Evolutionary conservation across 2,888 invertebrate genomes (phyloP).

Genomic region (Agrilus cyanescens): DNA sequence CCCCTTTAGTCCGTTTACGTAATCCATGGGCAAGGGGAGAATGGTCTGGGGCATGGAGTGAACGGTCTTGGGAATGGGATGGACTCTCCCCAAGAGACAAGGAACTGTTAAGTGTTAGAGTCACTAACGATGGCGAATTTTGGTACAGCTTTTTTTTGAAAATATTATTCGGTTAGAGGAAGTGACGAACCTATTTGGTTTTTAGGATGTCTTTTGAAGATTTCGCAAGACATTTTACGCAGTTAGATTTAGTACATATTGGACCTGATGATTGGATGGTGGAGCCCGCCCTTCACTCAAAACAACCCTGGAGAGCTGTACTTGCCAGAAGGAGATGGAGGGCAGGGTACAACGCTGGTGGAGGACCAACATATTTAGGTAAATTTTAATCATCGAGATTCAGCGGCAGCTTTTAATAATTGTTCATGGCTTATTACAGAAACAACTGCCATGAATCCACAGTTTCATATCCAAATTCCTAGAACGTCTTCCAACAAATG

Average conservation of each 20-base stretch:
- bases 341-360: conserved; percentile 58
- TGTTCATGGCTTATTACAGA: conserved; percentile 35
- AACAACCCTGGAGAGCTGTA: conserved; percentile 60
- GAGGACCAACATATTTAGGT: conserved; percentile 49
- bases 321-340: conserved; percentile 56
- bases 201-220: conserved; percentile 60
- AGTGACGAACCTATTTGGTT: conserved; percentile 4
- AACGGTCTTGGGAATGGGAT: conserved; percentile 57
- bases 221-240: conserved; percentile 52
- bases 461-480: conserved; percentile 60
- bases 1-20: conserved; percentile 48
- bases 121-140: conserved; percentile 57
- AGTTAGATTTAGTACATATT: conserved; percentile 60
- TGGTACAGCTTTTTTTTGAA: conserved; percentile 35
- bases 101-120: conserved; percentile 48
- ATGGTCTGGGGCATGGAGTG: conserved; percentile 64
- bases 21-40: conserved; percentile 57
- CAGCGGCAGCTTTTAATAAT: too few relatives aligned
- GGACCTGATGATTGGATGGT: conserved; percentile 67
- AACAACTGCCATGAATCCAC: conserved; percentile 56
- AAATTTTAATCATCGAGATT: too few relatives aligned
- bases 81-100: conserved; percentile 50
- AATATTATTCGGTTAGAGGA: neutral
- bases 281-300: conserved; percentile 53
- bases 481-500: conserved; percentile 50